Conservation (phyloP, 1,140 invertebrate species). For the Sipha flava region DNA sequence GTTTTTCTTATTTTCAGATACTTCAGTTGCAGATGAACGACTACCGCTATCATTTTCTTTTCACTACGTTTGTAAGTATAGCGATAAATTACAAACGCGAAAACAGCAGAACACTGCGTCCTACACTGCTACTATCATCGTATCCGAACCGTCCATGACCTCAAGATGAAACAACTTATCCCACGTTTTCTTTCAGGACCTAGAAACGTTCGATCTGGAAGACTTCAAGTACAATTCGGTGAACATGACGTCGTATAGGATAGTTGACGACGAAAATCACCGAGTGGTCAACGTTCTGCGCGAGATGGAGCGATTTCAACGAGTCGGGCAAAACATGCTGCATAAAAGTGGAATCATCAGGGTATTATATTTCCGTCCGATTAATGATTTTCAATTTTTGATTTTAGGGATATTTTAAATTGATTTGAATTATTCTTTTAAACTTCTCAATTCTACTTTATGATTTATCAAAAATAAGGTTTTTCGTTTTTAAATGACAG, state of each 20-base stretch:
- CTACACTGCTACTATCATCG: no score
- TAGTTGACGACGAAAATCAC: slow-evolving; percentile 70
- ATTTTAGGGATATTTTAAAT: no score
- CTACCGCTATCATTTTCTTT: slow-evolving; percentile 86
- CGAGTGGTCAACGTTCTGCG: slow-evolving; percentile 65
- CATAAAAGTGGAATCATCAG: slow-evolving; percentile 63
- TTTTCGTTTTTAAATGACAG: no score
- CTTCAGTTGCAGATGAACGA: slow-evolving; percentile 89
- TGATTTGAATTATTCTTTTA: no score
- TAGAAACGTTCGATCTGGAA: slow-evolving; percentile 82
- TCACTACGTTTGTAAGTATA: slow-evolving; percentile 83
- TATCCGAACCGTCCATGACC: no score
- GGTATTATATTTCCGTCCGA: no score
- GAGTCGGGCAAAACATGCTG: slow-evolving; percentile 69
- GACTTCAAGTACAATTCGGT: slow-evolving; percentile 91
- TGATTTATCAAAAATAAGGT: no score
- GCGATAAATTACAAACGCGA: neutral
- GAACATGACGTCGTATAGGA: slow-evolving; percentile 83
- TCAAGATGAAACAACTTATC: neutral
- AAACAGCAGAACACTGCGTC: no score
- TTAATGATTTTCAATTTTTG: no score
- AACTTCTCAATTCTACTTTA: no score
- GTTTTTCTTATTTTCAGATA: slow-evolving; percentile 58
- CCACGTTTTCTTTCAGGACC: slow-evolving; percentile 56
- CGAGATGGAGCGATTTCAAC: slow-evolving; percentile 82